Conservation (phyloP, 2,113 vertebrate genomes). For the Caloenas nicobarica region DNA sequence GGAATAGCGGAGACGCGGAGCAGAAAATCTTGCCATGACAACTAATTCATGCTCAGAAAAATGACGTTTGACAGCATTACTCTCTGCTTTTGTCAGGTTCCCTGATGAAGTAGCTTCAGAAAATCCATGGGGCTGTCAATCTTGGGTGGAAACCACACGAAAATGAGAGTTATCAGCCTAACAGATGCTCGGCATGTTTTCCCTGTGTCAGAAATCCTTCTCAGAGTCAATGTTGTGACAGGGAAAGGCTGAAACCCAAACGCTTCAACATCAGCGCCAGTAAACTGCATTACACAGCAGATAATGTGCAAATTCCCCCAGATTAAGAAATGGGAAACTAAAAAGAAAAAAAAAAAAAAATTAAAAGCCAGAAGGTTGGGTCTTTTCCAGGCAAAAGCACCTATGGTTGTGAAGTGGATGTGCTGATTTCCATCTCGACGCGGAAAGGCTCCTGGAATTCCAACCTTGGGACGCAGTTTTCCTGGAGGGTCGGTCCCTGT, state of each 20-base stretch:
- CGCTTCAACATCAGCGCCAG: conserved; percentile 22
- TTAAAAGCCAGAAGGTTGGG: neutral
- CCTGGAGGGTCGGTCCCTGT: neutral
- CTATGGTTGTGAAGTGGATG: fast-evolving
- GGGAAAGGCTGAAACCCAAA: conserved; percentile 23
- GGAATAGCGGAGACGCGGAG: neutral
- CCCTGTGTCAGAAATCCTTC: neutral
- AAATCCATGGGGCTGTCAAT: neutral
- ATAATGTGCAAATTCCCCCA: neutral
- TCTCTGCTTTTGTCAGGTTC: neutral
- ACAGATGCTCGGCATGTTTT: neutral
- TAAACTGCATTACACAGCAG: neutral
- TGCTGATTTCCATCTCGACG: neutral
- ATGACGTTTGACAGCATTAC: neutral
- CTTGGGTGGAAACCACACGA: neutral
- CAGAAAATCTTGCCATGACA: neutral
- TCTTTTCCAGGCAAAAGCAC: neutral
- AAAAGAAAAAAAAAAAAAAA: neutral
- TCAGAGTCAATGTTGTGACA: neutral
- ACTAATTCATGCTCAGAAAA: neutral
- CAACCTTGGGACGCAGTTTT: neutral
- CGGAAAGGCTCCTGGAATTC: neutral
- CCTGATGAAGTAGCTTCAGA: neutral
- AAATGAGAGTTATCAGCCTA: neutral
- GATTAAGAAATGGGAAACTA: neutral